Percentiles rank a stretch among this genome's conserved stretches.
These are phyloP conservation scores for Dipodomys ordii DNA, from an alignment of 2,113 vertebrate species.

Conservation along the genomic window DNA sequence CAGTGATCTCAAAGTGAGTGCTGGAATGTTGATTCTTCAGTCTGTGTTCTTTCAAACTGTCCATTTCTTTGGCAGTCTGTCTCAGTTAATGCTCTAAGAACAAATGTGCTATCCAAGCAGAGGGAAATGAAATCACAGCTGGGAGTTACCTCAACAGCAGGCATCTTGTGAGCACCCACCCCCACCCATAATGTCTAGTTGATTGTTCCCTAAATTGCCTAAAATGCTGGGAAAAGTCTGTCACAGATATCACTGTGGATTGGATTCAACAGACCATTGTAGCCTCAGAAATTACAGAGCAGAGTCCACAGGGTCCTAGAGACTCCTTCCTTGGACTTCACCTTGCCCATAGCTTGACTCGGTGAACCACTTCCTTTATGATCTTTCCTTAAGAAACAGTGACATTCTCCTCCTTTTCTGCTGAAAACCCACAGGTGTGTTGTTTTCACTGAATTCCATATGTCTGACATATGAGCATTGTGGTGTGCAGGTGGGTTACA, in stretches of 20 bases:
- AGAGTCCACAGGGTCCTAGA: background rate
- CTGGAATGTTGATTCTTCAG: background rate
- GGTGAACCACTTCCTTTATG: background rate
- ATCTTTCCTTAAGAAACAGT: background rate
- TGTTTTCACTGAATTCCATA: background rate
- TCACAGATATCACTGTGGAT: conserved; percentile 60
- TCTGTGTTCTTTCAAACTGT: conserved; percentile 71
- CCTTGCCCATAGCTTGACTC: background rate
- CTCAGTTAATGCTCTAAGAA: conserved; percentile 72
- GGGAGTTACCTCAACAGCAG: conserved; percentile 68
- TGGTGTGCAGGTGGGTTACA: background rate
- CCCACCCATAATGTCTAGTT: conserved; percentile 35
- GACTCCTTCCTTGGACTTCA: background rate
- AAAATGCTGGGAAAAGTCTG: conserved; percentile 55
- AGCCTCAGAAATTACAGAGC: conserved; percentile 32
- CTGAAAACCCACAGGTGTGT: background rate
- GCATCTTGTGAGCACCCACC: conserved; percentile 42
- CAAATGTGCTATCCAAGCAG: conserved; percentile 72
- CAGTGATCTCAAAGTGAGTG: conserved; percentile 75
- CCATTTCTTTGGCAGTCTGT: conserved; percentile 75
- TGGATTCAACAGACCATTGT: conserved; percentile 10
- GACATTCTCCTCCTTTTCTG: background rate
- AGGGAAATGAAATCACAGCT: conserved; percentile 77
- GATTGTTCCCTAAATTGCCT: conserved; percentile 51
- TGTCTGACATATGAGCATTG: background rate